Base-by-base conservation (phyloP, 2,888 invertebrate species). In the Idaea aversata region DNA sequence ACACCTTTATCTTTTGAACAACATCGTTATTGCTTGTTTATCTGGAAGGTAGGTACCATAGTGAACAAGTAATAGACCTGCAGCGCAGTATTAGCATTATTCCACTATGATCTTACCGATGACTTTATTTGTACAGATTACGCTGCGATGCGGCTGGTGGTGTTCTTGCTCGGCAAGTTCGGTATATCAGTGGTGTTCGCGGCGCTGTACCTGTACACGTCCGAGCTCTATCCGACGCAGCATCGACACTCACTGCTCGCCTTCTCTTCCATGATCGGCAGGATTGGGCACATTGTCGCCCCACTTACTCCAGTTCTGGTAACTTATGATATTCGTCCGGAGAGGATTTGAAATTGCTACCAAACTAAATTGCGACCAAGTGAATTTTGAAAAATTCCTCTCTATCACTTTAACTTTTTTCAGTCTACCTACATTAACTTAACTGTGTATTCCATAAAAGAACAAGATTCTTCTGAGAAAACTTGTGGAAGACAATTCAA, bases 151-250 rank as follows among this genome's bases (percentile, higher is more conserved):
- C 90, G 94, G 0, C 74, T 94, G 69, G 65, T 93, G 0, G 66
- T 94, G 16, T 95, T 94, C 81, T 81, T 96, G 67, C 80, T 94
- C 65, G 95, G 95, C 59, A 96, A 96, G 83, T 93, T 95, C 75
- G 93, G 94, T 38, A 95, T 95, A 61, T 94, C 95, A 0, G 89
- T 94, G 67, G 94, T 95, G 62, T 95, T 95, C 80, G 94, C 94
- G 61, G 93, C 94, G 0, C 81, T 95, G 70, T 96, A 96, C 82
- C 90, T 95, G 75, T 95, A 91, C 78, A 95, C 96, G 0, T 94
- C 95, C 5, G 96, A 96, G 87, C 91, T 96, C 77, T 96, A 96
- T 82, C 96, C 96, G 3, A 96, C 96, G 34, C 93, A 94, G 78
- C 91, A 95, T 70, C 91, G 96, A 0, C 95, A 96, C 83, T 94